These are phyloP conservation scores for Chaetops frenatus DNA, from an alignment of 2,113 vertebrate genomes.

Conservation along the genomic window DNA sequence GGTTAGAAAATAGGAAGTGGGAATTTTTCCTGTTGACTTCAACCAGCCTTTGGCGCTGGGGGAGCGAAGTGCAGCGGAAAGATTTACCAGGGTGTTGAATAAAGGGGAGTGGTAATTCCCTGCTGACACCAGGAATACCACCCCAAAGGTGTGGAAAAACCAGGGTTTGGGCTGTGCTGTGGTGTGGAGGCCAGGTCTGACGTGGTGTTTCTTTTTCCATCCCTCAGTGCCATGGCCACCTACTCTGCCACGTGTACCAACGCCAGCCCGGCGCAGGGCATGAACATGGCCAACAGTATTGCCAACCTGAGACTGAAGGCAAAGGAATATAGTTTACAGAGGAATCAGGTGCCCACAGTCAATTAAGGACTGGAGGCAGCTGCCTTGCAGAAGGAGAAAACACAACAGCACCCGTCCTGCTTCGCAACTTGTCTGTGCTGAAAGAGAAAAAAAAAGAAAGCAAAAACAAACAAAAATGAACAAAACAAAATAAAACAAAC, in stretches of 20 bases:
- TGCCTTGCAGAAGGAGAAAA: constrained; percentile 62
- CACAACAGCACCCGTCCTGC: constrained; percentile 61
- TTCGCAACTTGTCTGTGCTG: constrained; percentile 65
- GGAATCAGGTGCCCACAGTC: constrained; percentile 96
- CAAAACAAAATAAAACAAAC: not conserved
- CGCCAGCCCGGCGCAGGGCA: constrained; percentile 89
- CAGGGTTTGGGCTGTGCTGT: not conserved
- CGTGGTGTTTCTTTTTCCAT: constrained; percentile 25
- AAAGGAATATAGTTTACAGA: constrained; percentile 98
- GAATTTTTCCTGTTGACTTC: not conserved
- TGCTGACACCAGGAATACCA: not conserved
- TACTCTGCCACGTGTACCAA: constrained; percentile 94
- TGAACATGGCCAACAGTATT: constrained; percentile 99
- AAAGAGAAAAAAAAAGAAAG: not conserved
- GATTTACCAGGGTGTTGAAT: not conserved
- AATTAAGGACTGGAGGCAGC: constrained; percentile 80
- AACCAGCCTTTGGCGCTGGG: not conserved
- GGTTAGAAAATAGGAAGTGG: not conserved
- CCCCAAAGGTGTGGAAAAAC: not conserved
- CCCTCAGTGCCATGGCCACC: constrained; percentile 89
- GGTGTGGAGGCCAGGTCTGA: not conserved
- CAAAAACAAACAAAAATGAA: not conserved
- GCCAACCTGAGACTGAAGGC: constrained; percentile 99
- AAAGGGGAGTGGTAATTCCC: not conserved
- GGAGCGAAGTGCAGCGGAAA: not conserved